phyloP scores from a whole-genome alignment of 1,140 invertebrate genomes.

The Bombus terrestris region DNA sequence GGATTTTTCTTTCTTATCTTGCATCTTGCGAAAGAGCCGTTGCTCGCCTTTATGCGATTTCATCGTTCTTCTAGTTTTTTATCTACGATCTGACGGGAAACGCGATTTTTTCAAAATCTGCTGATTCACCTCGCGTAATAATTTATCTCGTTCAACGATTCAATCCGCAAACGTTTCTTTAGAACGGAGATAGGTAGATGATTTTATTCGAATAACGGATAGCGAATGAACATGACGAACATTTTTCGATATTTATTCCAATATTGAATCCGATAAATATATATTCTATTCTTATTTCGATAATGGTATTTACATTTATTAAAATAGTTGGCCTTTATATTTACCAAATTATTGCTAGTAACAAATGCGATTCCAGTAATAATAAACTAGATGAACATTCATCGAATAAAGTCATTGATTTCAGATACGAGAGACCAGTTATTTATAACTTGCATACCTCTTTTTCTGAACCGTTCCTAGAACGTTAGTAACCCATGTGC shows the following conservation, averaged over 20 bases:
- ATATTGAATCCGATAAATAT: neutral
- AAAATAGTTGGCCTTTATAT: neutral
- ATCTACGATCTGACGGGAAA: neutral
- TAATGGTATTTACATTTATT: neutral
- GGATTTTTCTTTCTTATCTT: neutral
- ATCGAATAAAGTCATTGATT: slow-evolving; percentile 32
- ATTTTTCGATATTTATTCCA: neutral
- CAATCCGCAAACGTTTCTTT: slow-evolving; percentile 2
- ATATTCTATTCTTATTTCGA: neutral
- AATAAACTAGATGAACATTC: neutral
- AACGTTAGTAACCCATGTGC: neutral
- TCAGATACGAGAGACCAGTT: slow-evolving; percentile 27
- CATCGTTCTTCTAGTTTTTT: neutral
- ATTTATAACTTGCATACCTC: slow-evolving; percentile 19
- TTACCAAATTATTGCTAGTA: neutral
- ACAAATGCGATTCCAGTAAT: neutral
- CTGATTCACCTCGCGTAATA: slow-evolving; percentile 16
- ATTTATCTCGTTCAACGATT: slow-evolving; percentile 24
- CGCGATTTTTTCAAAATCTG: neutral
- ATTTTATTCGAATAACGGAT: neutral
- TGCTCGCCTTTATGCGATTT: too few species aligned
- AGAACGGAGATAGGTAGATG: neutral
- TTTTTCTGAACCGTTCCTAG: neutral
- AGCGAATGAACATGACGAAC: neutral
- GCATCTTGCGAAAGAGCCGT: neutral